Base-by-base conservation (phyloP, 2,888 invertebrate species). In the Antheraea yamamai region DNA sequence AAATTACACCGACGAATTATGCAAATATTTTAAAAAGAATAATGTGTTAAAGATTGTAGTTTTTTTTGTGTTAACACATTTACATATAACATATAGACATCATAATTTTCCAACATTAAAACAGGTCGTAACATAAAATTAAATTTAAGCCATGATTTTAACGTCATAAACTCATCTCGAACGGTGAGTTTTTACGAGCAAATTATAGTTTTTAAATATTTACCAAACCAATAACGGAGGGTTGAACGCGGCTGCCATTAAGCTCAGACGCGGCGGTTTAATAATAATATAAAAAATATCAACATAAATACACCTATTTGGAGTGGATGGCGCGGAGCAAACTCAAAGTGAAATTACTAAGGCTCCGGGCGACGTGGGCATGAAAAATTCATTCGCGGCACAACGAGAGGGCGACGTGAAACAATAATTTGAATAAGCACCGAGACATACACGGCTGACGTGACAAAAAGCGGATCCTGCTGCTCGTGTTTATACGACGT, bases 321-420 rank as follows among this genome's bases (percentile, higher is more conserved):
- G 30, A 66, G 64, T 16, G 64, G 64, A 66, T 66, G 30, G 64
- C 30, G 30, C 64, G 30, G 64, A 86, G 87, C 88, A 89, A 87
- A 85, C 89, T 91, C 92, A 92, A 94, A 94, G 92, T 94, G 92
- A 94, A 94, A 94, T 94, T 93, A 93, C 93, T 89, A 88, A 86
- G 87, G 88, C 92, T 88, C 86, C 83, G 84, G 86, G 88, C 89
- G 90, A 88, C 90, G 92, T 92, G 91, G 88, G 91, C 90, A 94
- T 95, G 94, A 94, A 95, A 95, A 94, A 94, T 95, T 95, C 94
- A 95, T 95, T 91, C 88, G 85, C 84, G 86, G 89, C 90, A 90
- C 89, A 92, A 92, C 92, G 92, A 91, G 93, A 92, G 64, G 64
- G 93, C 89, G 93, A 86, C 87, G 89, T 86, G 87, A 90, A 91